Evolutionary conservation across 2,113 vertebrate species (phyloP).

Genomic region (Prinia subflava): DNA sequence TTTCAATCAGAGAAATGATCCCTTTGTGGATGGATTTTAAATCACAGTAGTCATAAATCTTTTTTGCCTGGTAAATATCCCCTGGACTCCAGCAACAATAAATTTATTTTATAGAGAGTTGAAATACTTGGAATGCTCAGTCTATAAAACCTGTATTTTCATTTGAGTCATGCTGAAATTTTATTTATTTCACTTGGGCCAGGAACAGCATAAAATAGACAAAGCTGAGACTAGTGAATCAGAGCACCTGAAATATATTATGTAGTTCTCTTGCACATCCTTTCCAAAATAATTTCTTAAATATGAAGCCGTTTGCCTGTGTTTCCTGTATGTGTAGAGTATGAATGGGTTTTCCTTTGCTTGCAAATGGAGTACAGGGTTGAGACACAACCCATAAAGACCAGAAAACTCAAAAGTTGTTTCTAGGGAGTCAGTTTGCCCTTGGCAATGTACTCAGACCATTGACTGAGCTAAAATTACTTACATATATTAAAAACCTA

Average conservation of each 20-base stretch:
- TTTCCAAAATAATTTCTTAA: not conserved
- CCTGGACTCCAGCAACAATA: not conserved
- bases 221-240: not conserved
- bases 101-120: not conserved
- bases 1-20: not conserved
- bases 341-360: not conserved
- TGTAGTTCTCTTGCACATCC: not conserved
- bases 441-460: not conserved
- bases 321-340: not conserved
- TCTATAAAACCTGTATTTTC: not conserved
- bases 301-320: not conserved
- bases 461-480: not conserved
- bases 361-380: not conserved
- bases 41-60: not conserved
- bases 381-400: not conserved
- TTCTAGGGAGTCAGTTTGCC: not conserved
- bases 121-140: not conserved
- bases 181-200: not conserved
- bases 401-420: not conserved
- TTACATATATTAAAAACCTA: not conserved
- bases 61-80: not conserved
- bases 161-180: not conserved
- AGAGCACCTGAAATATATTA: not conserved
- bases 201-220: not conserved
- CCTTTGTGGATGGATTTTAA: slow-evolving; percentile 19